Base-by-base conservation (phyloP, 2,888 invertebrate species). In the Azorinus chamasolen region DNA sequence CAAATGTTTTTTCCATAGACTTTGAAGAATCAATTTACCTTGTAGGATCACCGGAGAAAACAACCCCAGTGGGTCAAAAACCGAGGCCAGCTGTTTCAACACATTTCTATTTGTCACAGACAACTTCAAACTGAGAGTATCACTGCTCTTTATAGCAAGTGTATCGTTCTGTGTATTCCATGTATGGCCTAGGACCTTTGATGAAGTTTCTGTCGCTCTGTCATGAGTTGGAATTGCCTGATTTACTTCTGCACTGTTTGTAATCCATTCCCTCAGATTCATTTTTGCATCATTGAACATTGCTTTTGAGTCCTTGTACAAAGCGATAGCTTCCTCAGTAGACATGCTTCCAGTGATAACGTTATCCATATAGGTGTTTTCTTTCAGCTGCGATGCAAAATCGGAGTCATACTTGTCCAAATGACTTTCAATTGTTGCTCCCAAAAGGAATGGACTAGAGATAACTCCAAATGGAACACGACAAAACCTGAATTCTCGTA, bases 231-330 rank as follows among this genome's bases (percentile, higher is more conserved):
- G 4, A 10, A 32, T 6, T 32, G 32, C 4, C 32, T 32, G 32
- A 32, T 32, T 27, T 2, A 53, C 53, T 20, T 5, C 32, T 25
- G 24, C 57, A 41, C 41, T 41, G 22, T 72, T 77, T 37, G 77
- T 41, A 20, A 37, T 37, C 70, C 74, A 66, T 16, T 74, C 62
- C 8, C 68, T 54, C 16, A 55, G 20, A 25, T 68, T 68, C 68
- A 74, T 74, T 14, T n/a, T n/a, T n/a, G 74, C 63, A 14, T 74
- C 62, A 16, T 20, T 32, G 18, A 66, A 73, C 12, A 68, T 65
- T 8, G 39, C 5, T 24, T 72, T 72, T 43, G 72, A 8, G 4
- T 6, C 10, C 8, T 4, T 32, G 32, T 72, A 72, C 22, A 64
- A 14, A 27, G 57, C 24, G 2, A 54, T 27, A 10, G 69, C 69